Conservation (phyloP, 2,888 invertebrate genomes). For the Molanna angustata region DNA sequence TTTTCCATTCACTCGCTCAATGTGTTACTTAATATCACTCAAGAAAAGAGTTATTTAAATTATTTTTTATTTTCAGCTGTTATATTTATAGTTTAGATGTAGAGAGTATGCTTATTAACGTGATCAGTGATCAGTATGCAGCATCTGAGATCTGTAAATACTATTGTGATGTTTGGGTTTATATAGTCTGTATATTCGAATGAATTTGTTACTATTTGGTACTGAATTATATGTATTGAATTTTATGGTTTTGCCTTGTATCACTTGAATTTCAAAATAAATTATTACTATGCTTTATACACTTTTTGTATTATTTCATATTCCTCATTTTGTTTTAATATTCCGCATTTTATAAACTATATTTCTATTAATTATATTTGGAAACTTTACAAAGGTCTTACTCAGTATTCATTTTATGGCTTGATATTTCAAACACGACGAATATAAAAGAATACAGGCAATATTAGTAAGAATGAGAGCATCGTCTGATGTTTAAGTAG, state of each 20-base stretch:
- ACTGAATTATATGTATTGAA: conserved; percentile 12
- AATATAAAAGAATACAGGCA: too few relatives aligned
- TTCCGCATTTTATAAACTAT: too few relatives aligned
- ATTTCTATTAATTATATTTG: too few relatives aligned
- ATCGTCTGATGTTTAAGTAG: too few relatives aligned
- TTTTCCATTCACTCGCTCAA: conserved; percentile 9
- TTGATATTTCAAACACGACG: too few relatives aligned
- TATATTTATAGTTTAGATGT: conserved; percentile 30
- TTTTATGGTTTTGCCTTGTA: conserved; percentile 32
- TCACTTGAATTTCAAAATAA: conserved; percentile 32
- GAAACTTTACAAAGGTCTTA: too few relatives aligned
- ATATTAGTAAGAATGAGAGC: too few relatives aligned
- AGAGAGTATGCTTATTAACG: conserved; percentile 25
- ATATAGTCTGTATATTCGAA: conserved; percentile 15
- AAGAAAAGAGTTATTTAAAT: background rate
- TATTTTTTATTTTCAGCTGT: background rate
- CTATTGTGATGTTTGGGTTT: conserved; percentile 29
- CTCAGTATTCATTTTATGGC: too few relatives aligned
- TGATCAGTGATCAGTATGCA: conserved; percentile 19
- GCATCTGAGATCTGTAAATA: conserved; percentile 30
- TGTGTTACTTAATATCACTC: conserved; percentile 15
- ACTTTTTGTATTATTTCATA: conserved; percentile 11
- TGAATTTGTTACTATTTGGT: conserved; percentile 12
- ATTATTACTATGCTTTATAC: conserved; percentile 33
- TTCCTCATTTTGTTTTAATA: too few relatives aligned